Base-by-base conservation (phyloP, 2,113 vertebrate species). In the Cephalopholis sonnerati region DNA sequence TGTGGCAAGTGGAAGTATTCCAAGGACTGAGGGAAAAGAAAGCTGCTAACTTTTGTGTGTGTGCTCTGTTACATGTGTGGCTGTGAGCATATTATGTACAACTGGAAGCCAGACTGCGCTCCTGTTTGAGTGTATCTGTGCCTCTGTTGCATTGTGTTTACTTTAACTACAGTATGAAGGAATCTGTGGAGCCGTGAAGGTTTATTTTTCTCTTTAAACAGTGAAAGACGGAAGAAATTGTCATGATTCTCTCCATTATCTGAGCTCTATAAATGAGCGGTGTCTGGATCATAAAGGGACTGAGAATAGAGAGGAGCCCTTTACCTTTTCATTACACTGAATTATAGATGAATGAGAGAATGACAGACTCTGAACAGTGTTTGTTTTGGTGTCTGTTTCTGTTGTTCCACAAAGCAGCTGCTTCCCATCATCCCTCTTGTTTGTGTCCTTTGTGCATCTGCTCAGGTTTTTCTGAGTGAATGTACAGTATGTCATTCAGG, bases 1-100 rank as follows among this genome's bases (percentile, higher is more conserved):
- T 88, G 74, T 81, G 69, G 71, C 55, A 79, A 76, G 58, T 58
- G 54, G 70, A 81, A 66, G 46, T 67, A 63, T 81, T 82, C 59
- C 50, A 64, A 54, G 54, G 46, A 77, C 20, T 58, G 36, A 75
- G 66, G 66, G 32, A 50, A 2, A 13, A 51, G 58, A 67, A 77
- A 22, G 32, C 24, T 64, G 57, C 50, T 62, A 58, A 69, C 22
- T 44, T 58, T 18, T 36, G 11, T 32, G 16, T 24, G 24, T 27
- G 18, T 18, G 10, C 32, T 44, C 7, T 51, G 15, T n/a, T n/a
- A 24, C 51, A 50, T 54, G 39, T 79, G 51, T 67, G 64, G 46
- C 75, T 18, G 63, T 20, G 11, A 46, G 39, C n/a, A 20, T 4
- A 48, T 11, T 44, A 44, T 67, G 22, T 13, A 29, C 16, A 24